Percentiles rank a stretch among this genome's conserved stretches.
phyloP scores from a whole-genome alignment of 2,797 vertebrate species.

The Bothrops alternatus region DNA sequence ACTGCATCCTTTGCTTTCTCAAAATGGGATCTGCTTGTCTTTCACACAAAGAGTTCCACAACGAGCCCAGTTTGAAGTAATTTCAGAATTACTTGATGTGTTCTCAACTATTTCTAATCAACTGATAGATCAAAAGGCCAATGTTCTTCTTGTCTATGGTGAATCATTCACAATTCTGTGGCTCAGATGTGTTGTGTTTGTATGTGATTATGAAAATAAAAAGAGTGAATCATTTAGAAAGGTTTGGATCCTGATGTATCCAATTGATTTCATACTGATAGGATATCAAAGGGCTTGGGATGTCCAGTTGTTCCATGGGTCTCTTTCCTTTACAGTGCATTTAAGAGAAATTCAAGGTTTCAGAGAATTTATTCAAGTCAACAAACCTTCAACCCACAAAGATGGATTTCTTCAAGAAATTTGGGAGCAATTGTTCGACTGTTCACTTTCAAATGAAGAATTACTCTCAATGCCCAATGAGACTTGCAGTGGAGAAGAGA shows the following conservation, averaged over 20 bases:
- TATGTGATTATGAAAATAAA: rapidly evolving
- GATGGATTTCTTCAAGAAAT: background rate
- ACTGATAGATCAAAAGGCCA: background rate
- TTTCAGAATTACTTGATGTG: background rate
- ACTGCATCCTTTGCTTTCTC: background rate
- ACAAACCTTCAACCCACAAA: too few relatives aligned
- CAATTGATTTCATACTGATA: too few relatives aligned
- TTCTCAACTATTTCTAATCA: background rate
- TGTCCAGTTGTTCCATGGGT: too few relatives aligned
- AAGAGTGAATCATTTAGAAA: background rate
- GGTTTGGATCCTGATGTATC: background rate
- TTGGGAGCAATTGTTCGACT: background rate
- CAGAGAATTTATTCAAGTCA: too few relatives aligned
- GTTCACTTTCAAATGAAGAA: background rate
- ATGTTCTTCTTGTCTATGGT: too few relatives aligned
- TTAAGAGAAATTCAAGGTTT: too few relatives aligned
- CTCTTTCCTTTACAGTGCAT: too few relatives aligned
- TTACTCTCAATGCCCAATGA: background rate
- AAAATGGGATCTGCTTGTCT: background rate
- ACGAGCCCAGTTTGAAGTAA: rapidly evolving
- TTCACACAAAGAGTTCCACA: background rate
- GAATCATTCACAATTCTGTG: background rate
- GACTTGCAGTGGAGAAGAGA: background rate
- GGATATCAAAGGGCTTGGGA: too few relatives aligned
- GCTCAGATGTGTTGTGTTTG: background rate